Evolutionary conservation across 1,140 invertebrate genomes (phyloP), one percentile per base, ranked within the genome.

Genomic region (Adelges cooleyi): DNA sequence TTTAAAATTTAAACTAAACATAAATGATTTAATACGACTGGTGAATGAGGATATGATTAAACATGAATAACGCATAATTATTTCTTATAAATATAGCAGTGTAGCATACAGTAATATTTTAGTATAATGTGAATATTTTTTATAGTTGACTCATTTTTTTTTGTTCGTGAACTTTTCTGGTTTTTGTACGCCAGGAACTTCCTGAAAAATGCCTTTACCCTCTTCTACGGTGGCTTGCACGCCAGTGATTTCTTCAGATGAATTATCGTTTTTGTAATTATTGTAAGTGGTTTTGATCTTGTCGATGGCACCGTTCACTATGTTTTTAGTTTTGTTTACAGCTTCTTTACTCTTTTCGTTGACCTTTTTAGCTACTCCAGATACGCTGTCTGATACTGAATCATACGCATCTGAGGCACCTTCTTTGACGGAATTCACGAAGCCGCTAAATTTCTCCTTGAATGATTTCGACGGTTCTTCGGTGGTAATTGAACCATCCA

Each of bases 331-430:
- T 23, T 25, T 42, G 11, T 40, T 25, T 13, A 33, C 17, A 11
- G 25, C 42, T 18, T 62, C 40, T 20, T 62, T 62, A 42, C 56
- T 40, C n/a, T 62, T 62, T 11, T 62, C 42, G 25, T 62, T 17
- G 40, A 59, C 11, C 11, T 33, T 59, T 22, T 52, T 25, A 9
- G 50, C 29, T 8, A 29, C 50, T 2, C 17, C 50, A 3, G 27
- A 36, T n/a, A 52, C 50, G 1, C 25, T 17, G n/a, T 52, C 50
- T 2, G 50, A 52, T 17, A 53, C 51, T 10, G 51, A 53, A 11
- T 59, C 53, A 4, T 42, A 27, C 3, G 53, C 23, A 0, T 59
- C 53, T 3, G 53, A 59, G n/a, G 53, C 53, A 23, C 53, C 53
- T 23, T 59, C 53, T 10, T 59, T 59, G 22, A 59, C 53, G 40